phyloP scores from a whole-genome alignment of 2,113 vertebrate genomes.

The Setophaga coronata region DNA sequence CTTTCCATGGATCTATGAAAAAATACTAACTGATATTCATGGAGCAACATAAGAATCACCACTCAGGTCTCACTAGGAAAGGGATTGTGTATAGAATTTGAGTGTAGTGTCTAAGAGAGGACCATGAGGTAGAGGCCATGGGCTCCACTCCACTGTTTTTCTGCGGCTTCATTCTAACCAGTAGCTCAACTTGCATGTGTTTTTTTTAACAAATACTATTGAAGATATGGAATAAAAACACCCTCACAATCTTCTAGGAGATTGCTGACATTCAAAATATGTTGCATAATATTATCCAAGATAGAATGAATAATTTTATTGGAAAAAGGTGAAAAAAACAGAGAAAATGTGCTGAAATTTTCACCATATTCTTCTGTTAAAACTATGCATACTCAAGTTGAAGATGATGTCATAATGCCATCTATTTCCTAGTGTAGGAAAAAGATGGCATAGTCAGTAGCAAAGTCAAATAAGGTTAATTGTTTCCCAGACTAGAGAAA shows the following conservation, averaged over 20 bases:
- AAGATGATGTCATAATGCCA: background rate
- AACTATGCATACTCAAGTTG: background rate
- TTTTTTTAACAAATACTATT: background rate
- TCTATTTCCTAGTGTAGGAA: background rate
- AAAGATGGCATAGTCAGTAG: background rate
- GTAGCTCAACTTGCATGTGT: background rate
- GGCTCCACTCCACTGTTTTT: background rate
- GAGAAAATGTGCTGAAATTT: background rate
- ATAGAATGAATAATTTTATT: background rate
- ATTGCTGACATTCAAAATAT: background rate
- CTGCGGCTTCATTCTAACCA: background rate
- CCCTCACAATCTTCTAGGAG: background rate
- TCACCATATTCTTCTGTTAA: background rate
- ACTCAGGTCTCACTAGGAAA: background rate
- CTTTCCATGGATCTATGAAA: background rate
- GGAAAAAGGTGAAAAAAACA: background rate
- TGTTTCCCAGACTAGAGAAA: background rate
- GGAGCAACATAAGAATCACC: background rate
- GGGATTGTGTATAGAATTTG: background rate
- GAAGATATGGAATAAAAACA: background rate
- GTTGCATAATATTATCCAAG: background rate
- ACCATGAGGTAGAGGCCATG: background rate
- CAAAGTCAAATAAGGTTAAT: background rate
- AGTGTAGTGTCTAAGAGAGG: background rate
- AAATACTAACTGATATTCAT: background rate